A percentile compares a stretch with the other conserved stretches of the same genome.
phyloP scores from a whole-genome alignment of 2,113 vertebrate genomes.

The Willisornis vidua region DNA sequence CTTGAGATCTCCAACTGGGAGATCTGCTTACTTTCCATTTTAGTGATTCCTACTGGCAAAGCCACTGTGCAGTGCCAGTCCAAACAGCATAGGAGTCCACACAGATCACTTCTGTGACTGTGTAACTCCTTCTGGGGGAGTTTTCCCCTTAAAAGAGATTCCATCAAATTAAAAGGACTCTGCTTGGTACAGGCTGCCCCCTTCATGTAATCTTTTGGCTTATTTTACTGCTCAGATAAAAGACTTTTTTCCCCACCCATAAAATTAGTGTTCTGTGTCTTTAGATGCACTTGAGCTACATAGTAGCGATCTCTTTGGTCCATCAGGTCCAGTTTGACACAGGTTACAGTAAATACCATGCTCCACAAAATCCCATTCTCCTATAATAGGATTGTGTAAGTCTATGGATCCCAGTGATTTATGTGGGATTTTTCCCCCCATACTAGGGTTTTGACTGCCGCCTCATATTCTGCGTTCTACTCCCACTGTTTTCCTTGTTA shows the following conservation, averaged over 20 bases:
- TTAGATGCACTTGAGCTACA: neutral
- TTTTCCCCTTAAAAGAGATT: neutral
- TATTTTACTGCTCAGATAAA: neutral
- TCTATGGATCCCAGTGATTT: neutral
- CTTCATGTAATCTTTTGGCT: neutral
- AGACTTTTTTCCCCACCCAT: neutral
- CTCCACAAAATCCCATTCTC: neutral
- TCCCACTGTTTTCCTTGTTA: neutral
- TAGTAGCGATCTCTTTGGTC: neutral
- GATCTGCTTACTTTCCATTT: neutral
- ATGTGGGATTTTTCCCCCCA: neutral
- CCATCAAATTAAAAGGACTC: neutral
- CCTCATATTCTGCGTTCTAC: neutral
- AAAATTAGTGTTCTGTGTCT: neutral
- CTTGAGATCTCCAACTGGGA: neutral
- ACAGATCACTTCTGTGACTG: neutral
- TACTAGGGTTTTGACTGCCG: neutral
- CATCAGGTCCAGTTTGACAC: neutral
- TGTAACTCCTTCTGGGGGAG: neutral
- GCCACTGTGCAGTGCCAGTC: neutral
- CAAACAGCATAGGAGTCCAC: neutral
- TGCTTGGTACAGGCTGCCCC: neutral
- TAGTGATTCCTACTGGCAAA: neutral
- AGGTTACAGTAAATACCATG: neutral
- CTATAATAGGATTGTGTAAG: no score